Conservation (phyloP, 2,113 vertebrate genomes). For the Pavo muticus region DNA sequence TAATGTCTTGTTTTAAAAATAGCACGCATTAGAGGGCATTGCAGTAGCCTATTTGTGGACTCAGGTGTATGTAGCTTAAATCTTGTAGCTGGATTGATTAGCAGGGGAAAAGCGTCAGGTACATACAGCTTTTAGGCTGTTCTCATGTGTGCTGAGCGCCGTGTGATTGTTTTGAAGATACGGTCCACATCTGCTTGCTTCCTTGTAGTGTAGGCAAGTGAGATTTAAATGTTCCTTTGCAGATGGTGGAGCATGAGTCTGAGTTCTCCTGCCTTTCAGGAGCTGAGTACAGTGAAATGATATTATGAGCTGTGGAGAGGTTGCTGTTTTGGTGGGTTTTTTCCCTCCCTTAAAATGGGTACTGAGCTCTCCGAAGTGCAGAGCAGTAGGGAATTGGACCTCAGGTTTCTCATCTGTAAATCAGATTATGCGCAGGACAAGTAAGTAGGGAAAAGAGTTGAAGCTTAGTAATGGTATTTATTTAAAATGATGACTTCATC, state of each 20-base stretch:
- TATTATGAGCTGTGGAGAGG: background rate
- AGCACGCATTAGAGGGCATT: background rate
- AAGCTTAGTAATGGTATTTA: background rate
- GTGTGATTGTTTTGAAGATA: rapidly evolving
- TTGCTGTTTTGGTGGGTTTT: background rate
- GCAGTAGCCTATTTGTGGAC: background rate
- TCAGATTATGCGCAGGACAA: background rate
- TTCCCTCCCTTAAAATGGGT: background rate
- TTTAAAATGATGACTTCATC: background rate
- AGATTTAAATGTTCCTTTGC: background rate
- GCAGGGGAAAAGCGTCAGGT: rapidly evolving
- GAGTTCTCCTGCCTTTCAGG: background rate
- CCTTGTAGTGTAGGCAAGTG: rapidly evolving
- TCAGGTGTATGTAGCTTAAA: background rate
- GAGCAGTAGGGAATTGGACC: background rate
- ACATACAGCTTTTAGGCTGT: background rate
- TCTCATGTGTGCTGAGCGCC: background rate
- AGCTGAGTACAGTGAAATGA: background rate
- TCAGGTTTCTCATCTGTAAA: background rate
- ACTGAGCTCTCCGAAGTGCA: background rate
- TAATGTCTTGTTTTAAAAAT: background rate
- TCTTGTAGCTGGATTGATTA: background rate
- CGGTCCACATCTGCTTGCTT: background rate
- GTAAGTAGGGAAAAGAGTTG: background rate
- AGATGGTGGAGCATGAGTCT: background rate